phyloP scores from a whole-genome alignment of 2,113 vertebrate species.

The Dipodomys merriami region DNA sequence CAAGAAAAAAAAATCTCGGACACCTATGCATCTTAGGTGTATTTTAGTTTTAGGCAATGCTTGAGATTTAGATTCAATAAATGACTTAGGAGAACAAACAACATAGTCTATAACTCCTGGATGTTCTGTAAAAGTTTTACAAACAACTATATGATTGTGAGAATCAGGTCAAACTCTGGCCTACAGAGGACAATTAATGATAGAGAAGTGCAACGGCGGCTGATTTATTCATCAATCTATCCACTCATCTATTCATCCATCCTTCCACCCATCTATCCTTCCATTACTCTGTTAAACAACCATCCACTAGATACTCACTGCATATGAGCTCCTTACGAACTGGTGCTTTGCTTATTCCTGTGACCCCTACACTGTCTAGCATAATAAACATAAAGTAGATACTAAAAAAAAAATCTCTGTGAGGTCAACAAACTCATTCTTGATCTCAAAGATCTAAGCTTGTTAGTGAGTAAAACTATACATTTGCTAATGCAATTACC shows the following conservation, averaged over 20 bases:
- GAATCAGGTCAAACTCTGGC: neutral
- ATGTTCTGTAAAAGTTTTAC: too few relatives aligned
- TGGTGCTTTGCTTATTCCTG: neutral
- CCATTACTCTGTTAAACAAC: neutral
- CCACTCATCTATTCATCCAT: neutral
- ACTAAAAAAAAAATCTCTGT: neutral
- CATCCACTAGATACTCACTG: neutral
- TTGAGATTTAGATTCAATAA: neutral
- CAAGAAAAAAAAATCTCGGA: neutral
- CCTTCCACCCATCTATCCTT: neutral
- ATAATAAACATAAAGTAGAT: neutral
- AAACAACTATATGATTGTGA: neutral
- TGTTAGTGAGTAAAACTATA: neutral
- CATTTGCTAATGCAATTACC: neutral
- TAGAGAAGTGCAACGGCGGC: neutral
- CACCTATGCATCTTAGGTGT: neutral
- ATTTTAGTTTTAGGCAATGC: neutral
- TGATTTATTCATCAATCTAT: neutral
- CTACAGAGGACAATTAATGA: neutral
- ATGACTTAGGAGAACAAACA: neutral
- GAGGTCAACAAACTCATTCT: neutral
- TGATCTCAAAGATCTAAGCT: neutral
- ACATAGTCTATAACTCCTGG: too few relatives aligned
- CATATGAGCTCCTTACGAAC: neutral
- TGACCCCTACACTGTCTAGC: neutral